Evolutionary conservation across 1,140 invertebrate genomes (phyloP), one percentile per base, ranked within the genome.

Genomic region (Maniola jurtina): DNA sequence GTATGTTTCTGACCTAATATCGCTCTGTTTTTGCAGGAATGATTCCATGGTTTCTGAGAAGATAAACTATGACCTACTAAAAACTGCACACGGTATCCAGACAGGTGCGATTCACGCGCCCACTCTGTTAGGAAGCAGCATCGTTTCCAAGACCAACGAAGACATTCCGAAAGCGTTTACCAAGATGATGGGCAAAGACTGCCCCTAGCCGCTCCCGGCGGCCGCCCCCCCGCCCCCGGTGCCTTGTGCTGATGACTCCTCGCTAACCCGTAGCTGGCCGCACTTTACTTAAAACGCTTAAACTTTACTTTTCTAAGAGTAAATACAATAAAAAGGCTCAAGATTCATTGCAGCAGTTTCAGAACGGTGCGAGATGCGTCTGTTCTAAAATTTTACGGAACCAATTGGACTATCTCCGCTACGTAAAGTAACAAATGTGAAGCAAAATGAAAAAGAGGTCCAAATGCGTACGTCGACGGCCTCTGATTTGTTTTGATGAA

Each of bases 1-100:
- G 4, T 25, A 4, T 25, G 25, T 4, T 25, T 25, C 4, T 25
- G 25, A 25, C 25, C 25, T 25, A 25, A 25, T 25, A 25, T 25
- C 4, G 25, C 25, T 25, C 25, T 25, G 25, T 25, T 14, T 47
- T 64, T 68, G 36, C 88, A 96, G 95, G 74, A 92, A 97, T 81
- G 98, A 99, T 89, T 98, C 98, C 0, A 92, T 95, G 50, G 96
- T 99, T 5, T 93, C 93, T 3, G 96, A 99, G 72, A 91, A 92
- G 65, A 98, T 99, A 59, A 97, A 97, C 81, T 99, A 99, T 84
- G 99, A 99, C 91, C 89, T 99, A 35, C 81, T 99, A 50, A 95
- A 94, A 77, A 94, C 93, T 38, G 93, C 96, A 25, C 90, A 95
- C 76, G 92, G 92, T 16, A 96, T 98, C 33, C 94, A 96, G 82